Conservation (phyloP, 2,797 vertebrate genomes). For the Sebastes miniatus region DNA sequence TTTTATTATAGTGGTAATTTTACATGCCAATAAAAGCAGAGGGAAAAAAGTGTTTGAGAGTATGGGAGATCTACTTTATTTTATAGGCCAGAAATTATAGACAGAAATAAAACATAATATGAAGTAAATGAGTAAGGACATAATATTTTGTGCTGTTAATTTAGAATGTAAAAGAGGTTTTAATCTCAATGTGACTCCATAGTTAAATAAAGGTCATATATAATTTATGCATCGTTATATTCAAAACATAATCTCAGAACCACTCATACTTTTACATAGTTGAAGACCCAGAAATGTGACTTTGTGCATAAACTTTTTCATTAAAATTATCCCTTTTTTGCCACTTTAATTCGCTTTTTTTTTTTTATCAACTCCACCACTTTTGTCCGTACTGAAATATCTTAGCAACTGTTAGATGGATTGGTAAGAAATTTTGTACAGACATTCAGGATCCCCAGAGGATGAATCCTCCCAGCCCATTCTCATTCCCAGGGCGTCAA, state of each 20-base stretch:
- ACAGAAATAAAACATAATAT: not conserved
- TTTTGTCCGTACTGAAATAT: not conserved
- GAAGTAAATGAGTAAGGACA: not conserved
- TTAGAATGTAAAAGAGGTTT: too few relatives aligned
- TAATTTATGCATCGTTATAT: not conserved
- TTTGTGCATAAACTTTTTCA: not conserved
- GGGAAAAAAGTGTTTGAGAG: not conserved
- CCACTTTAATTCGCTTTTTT: not conserved
- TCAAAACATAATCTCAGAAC: not conserved
- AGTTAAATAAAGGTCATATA: too few relatives aligned
- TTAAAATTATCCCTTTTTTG: not conserved
- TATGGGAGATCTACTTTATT: not conserved
- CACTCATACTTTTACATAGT: not conserved
- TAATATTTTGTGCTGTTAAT: not conserved
- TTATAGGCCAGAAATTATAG: not conserved
- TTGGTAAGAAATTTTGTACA: too few relatives aligned
- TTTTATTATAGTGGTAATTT: slow-evolving; percentile 1
- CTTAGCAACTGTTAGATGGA: too few relatives aligned
- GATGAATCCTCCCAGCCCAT: too few relatives aligned
- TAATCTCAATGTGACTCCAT: too few relatives aligned
- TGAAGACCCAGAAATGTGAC: not conserved
- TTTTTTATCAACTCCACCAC: not conserved
- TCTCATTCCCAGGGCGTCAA: too few relatives aligned
- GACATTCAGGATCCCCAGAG: too few relatives aligned
- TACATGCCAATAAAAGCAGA: not conserved